Evolutionary conservation across 2,888 invertebrate species (phyloP), one percentile per base, ranked within the genome.

Genomic region (Eilema caniola): DNA sequence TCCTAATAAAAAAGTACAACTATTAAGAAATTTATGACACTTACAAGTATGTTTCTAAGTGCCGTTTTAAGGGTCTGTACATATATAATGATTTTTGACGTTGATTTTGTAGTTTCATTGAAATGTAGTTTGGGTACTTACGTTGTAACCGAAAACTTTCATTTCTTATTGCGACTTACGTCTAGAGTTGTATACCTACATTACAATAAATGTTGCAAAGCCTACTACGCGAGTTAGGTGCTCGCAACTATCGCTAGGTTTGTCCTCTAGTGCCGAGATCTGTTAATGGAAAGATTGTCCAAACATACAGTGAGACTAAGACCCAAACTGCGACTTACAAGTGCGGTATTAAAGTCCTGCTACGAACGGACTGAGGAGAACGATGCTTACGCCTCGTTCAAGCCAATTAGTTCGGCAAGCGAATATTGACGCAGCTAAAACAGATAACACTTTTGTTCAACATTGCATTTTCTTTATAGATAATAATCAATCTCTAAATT

Each of bases 341-440:
- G 88, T 86, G 72, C 79, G 83, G 86, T 86, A 88, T 85, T 85
- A 88, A 87, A 88, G 88, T 88, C 88, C 90, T 83, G 87, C 80
- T 84, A 85, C 83, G 85, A 86, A 85, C 88, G 80, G 80, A 81
- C 82, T 86, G 83, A 83, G 82, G 69, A 71, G 73, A 75, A 66
- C 84, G 85, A 85, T 85, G 85, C 86, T 87, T 94, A 95, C 86
- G 85, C 92, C 89, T 94, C 92, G 90, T 92, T 92, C 92, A 85
- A 89, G 85, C 88, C 89, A 87, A 95, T 86, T 89, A 95, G 90
- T 88, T 95, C 95, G 86, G 92, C 94, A 89, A 95, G 93, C 88
- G 94, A 89, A 90, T 88, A 94, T 92, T 95, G 95, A 86, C 92
- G 92, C 86, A 87, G 93, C 95, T 95, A 95, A 92, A 95, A 95